Percentiles rank a stretch among this genome's conserved stretches.
phyloP scores from a whole-genome alignment of 1,140 invertebrate genomes.

The Pseudomyrmex pallidus region DNA sequence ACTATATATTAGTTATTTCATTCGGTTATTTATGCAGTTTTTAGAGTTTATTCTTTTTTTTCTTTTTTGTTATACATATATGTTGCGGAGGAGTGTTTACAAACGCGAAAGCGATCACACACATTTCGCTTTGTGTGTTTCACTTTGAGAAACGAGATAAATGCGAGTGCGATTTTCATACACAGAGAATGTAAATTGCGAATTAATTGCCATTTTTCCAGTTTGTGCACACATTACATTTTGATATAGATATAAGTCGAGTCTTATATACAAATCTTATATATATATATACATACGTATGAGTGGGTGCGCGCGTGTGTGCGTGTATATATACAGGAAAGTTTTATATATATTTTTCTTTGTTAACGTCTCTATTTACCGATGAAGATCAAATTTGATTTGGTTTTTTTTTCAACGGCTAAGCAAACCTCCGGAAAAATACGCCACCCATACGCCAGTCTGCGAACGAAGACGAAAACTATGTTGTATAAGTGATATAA shows the following conservation, averaged over 20 bases:
- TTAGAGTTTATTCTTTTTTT: constrained; percentile 61
- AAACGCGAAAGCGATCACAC: neutral
- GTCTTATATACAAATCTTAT: constrained; percentile 71
- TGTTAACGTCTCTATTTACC: no score
- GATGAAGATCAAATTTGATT: no score
- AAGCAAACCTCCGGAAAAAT: no score
- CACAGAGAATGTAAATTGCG: constrained; percentile 48
- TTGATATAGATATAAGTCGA: constrained; percentile 67
- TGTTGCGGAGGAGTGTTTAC: constrained; percentile 4
- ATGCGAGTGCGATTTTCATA: constrained; percentile 35
- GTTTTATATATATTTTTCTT: no score
- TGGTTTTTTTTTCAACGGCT: no score
- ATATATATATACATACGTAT: no score
- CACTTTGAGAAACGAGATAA: constrained; percentile 15
- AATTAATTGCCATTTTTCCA: constrained; percentile 67
- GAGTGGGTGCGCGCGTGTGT: no score
- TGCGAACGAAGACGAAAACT: no score
- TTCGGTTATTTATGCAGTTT: constrained; percentile 21
- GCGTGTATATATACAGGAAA: no score
- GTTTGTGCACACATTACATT: constrained; percentile 69
- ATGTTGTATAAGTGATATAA: no score
- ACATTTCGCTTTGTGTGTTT: constrained; percentile 45
- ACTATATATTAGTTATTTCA: constrained; percentile 27
- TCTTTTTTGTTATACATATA: no score
- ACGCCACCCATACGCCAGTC: no score